phyloP scores from a whole-genome alignment of 2,888 invertebrate genomes.

The Dendrolimus pini region DNA sequence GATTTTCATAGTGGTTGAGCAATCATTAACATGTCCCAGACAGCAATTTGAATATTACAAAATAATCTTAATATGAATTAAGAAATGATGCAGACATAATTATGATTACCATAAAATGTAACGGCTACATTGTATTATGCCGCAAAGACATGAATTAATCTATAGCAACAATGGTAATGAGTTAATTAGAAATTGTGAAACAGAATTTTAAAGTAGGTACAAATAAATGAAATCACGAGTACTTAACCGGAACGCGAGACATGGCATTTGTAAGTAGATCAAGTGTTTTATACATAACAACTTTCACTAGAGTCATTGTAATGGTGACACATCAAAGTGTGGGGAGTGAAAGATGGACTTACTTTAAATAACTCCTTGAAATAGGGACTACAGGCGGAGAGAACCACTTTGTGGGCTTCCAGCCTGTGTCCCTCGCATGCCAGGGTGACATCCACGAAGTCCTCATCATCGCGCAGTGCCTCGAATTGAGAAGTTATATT shows the following conservation, averaged over 20 bases:
- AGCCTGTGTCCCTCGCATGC: conserved; percentile 90
- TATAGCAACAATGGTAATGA: conserved; percentile 59
- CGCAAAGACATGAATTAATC: conserved; percentile 37
- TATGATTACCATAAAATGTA: conserved; percentile 34
- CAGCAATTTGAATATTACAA: conserved; percentile 23
- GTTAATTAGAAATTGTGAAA: conserved; percentile 74
- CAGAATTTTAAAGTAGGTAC: conserved; percentile 72
- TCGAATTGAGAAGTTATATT: conserved; percentile 92
- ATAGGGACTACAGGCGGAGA: conserved; percentile 92
- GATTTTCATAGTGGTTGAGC: conserved; percentile 3
- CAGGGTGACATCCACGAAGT: conserved; percentile 92
- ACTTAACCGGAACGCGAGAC: conserved; percentile 76
- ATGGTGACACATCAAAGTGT: conserved; percentile 77
- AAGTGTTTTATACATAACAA: conserved; percentile 77
- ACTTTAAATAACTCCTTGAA: conserved; percentile 92
- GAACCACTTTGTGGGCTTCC: conserved; percentile 90
- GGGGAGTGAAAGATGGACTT: conserved; percentile 77
- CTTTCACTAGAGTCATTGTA: conserved; percentile 77
- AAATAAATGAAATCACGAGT: conserved; percentile 76
- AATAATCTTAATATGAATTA: conserved; percentile 24
- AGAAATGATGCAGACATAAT: conserved; percentile 31
- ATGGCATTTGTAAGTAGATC: conserved; percentile 77
- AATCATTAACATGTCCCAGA: conserved; percentile 16
- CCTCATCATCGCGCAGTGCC: conserved; percentile 89
- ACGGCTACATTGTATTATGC: conserved; percentile 29